Evolutionary conservation across 2,113 vertebrate species (phyloP).

Genomic region (Ctenomys sociabilis): DNA sequence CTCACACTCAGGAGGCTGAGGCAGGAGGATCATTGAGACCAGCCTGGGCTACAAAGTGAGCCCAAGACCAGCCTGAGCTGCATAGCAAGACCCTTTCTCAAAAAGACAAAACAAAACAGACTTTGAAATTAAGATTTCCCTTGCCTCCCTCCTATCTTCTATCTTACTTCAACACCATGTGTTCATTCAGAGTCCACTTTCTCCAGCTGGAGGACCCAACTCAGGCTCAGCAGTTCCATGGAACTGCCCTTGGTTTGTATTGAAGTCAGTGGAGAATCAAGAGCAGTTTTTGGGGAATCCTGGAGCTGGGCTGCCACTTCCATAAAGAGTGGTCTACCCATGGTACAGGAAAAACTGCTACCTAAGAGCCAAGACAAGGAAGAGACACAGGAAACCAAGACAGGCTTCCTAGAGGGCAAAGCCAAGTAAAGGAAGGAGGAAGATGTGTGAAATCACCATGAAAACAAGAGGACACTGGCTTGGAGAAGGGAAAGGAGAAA

Average conservation of each 20-base stretch:
- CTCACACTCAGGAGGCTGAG: no score
- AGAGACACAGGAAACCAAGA: neutral
- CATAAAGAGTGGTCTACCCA: neutral
- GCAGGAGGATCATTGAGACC: no score
- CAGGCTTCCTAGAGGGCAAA: neutral
- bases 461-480: neutral
- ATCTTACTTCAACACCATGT: neutral
- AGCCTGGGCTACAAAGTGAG: no score
- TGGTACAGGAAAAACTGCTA: no score
- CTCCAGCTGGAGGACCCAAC: neutral
- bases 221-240: neutral
- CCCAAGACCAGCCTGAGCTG: no score
- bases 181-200: neutral
- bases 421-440: neutral
- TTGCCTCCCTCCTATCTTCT: neutral
- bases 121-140: neutral
- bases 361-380: no score
- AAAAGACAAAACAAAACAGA: neutral
- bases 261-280: neutral
- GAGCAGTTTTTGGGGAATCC: neutral
- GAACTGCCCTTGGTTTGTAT: neutral
- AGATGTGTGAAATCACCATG: rapidly evolving
- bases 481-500: neutral
- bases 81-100: no score
- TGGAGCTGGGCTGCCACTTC: neutral